Conservation (phyloP, 1,140 invertebrate genomes). For the Trichoplusia ni region DNA sequence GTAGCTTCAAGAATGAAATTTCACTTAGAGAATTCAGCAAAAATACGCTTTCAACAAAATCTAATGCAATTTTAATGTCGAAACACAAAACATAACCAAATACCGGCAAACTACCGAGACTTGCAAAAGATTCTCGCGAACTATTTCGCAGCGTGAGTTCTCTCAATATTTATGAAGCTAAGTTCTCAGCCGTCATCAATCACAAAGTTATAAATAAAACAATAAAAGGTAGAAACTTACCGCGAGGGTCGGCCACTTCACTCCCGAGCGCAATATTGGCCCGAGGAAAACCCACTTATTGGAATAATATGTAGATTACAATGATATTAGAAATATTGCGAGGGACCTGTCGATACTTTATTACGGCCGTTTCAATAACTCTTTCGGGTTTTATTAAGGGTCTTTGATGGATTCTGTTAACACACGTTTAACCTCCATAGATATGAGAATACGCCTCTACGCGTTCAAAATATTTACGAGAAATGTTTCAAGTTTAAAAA, state of each 20-base stretch:
- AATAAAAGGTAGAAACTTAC: constrained; percentile 79
- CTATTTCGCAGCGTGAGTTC: constrained; percentile 65
- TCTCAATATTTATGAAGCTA: constrained; percentile 79
- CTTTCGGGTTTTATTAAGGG: constrained; percentile 17
- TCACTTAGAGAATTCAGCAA: too few relatives aligned
- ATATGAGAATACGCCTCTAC: background rate
- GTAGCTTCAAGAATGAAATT: too few relatives aligned
- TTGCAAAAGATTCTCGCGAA: constrained; percentile 45
- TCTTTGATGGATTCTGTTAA: constrained; percentile 2
- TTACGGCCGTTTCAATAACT: constrained; percentile 46
- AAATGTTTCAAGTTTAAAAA: too few relatives aligned
- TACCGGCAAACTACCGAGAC: constrained; percentile 15
- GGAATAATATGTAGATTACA: constrained; percentile 81
- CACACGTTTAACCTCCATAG: too few relatives aligned
- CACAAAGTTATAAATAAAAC: constrained; percentile 82
- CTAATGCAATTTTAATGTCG: background rate
- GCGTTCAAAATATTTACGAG: too few relatives aligned
- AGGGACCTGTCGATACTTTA: constrained; percentile 65
- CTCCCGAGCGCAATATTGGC: constrained; percentile 68
- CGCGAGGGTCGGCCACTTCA: constrained; percentile 62
- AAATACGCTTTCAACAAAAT: background rate
- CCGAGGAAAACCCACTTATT: constrained; percentile 73
- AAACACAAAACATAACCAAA: constrained; percentile 18
- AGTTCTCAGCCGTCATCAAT: constrained; percentile 77
- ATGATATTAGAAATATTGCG: constrained; percentile 70